phyloP scores from a whole-genome alignment of 2,113 vertebrate species.

The Coregonus clupeaformis region DNA sequence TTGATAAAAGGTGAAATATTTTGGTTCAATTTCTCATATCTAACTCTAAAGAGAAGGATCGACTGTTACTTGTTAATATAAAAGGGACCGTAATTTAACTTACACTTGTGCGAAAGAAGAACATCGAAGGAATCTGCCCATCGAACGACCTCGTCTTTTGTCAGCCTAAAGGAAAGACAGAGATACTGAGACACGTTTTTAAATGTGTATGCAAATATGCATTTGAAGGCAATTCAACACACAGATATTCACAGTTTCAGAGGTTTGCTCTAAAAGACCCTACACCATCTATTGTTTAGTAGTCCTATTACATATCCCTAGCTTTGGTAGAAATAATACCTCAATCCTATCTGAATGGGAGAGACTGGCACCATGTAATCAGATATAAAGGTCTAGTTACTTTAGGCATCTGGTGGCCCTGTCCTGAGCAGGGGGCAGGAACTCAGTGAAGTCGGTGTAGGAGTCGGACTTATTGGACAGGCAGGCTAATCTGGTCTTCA shows the following conservation, averaged over 20 bases:
- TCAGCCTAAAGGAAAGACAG: constrained; percentile 55
- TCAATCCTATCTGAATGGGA: too few species aligned
- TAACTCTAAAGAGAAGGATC: constrained; percentile 35
- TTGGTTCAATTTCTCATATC: constrained; percentile 1
- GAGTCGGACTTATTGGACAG: constrained; percentile 97
- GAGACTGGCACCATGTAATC: not conserved
- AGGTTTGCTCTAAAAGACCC: too few species aligned
- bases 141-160: constrained; percentile 73
- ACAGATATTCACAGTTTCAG: too few species aligned
- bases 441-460: constrained; percentile 92
- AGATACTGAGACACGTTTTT: not conserved
- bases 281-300: too few species aligned
- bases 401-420: constrained; percentile 89
- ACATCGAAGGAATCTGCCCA: constrained; percentile 75
- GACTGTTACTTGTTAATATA: constrained; percentile 4
- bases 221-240: too few species aligned
- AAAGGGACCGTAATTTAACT: constrained; percentile 39
- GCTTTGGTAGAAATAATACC: too few species aligned
- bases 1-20: too few species aligned
- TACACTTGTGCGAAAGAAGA: constrained; percentile 75
- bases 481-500: constrained; percentile 96
- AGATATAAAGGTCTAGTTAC: constrained; percentile 71
- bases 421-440: constrained; percentile 81
- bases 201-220: too few species aligned
- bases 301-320: too few species aligned